Conservation (phyloP, 2,113 vertebrate species). For the Pseudorectes ferrugineus region DNA sequence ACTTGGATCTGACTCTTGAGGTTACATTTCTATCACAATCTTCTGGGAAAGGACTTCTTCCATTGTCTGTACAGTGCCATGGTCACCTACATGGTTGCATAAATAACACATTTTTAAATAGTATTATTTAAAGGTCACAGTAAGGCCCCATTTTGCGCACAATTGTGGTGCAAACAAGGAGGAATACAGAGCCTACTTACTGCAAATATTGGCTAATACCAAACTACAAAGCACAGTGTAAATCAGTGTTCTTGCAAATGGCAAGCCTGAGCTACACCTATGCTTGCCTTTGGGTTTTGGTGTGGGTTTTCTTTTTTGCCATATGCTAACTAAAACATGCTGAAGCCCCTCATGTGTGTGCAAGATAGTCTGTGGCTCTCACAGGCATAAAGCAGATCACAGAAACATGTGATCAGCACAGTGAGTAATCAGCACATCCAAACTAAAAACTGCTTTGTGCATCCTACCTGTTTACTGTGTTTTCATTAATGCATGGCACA, state of each 20-base stretch:
- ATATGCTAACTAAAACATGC: neutral
- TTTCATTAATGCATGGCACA: neutral
- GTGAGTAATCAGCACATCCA: neutral
- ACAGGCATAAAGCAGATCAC: neutral
- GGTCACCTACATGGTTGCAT: neutral
- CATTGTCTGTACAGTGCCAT: neutral
- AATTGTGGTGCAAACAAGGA: neutral
- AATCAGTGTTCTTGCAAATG: neutral
- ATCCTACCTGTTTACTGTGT: neutral
- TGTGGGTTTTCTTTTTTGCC: neutral
- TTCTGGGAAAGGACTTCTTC: neutral
- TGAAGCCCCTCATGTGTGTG: neutral
- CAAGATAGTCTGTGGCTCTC: neutral
- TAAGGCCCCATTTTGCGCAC: neutral
- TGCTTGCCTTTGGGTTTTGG: neutral
- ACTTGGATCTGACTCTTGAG: neutral
- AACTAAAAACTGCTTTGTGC: neutral
- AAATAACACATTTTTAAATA: neutral
- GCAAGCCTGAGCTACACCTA: neutral
- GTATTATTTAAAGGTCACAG: neutral
- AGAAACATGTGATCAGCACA: neutral
- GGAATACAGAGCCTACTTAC: neutral
- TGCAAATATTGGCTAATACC: neutral
- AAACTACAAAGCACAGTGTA: neutral
- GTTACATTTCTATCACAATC: neutral